A percentile compares a stretch with the other conserved stretches of the same genome.
Evolutionary conservation across 53 echinoderm and acorn worm species (phyloP).

Genomic region (Glandiceps talaboti): DNA sequence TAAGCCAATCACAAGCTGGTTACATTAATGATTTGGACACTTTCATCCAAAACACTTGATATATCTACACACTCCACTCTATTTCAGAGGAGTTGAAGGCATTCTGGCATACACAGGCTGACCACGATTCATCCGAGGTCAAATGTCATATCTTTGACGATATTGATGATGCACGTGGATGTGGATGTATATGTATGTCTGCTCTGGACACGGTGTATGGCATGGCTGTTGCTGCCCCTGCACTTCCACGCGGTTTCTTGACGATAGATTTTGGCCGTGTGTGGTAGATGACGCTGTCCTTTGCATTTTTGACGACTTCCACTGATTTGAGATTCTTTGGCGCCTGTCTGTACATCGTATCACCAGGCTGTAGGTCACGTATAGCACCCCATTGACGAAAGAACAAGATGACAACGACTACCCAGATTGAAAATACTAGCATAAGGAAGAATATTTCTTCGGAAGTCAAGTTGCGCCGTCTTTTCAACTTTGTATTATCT

Average conservation of each 20-base stretch:
- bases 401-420: neutral
- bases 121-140: no score
- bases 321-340: neutral
- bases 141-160: no score
- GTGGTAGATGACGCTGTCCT: conserved; percentile 1
- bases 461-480: neutral
- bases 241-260: neutral
- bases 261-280: neutral
- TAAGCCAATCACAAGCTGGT: no score
- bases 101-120: no score
- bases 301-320: neutral
- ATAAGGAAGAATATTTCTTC: neutral
- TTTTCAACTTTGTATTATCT: neutral
- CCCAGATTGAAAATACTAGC: neutral
- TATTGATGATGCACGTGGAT: no score
- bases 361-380: neutral
- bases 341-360: neutral
- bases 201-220: neutral
- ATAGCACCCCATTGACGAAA: neutral
- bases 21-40: no score
- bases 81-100: no score
- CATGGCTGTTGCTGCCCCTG: neutral
- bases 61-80: no score
- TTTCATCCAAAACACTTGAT: no score
- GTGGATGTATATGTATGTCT: neutral